Base-by-base conservation (phyloP, 1,140 invertebrate species). In the Parasteatoda tepidariorum region DNA sequence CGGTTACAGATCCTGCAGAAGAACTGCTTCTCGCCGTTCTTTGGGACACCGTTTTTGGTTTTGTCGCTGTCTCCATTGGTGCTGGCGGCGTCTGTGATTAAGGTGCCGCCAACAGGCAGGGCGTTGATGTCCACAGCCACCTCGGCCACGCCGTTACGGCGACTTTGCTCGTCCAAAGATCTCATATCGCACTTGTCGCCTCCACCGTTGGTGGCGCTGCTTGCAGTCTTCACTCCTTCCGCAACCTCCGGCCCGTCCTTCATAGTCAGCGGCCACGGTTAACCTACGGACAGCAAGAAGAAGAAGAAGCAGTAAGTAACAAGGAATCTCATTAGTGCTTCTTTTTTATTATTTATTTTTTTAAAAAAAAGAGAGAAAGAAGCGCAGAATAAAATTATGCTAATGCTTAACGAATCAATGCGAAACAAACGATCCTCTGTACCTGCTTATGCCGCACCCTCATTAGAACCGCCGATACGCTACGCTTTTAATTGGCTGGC, bases 1-100 rank as follows among this genome's bases (percentile, higher is more conserved):
- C 94, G 92, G 55, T 93, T 93, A 89, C 96, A 98, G 3, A 95
- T 93, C 68, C 92, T 92, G 89, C 96, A 98, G 3, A 93, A 95
- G 89, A 98, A 98, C 3, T 94, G 92, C 87, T 95, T 95, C 85
- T 96, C 95, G 1, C 93, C 87, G 34, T 38, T 75, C 34, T 28
- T 55, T 11, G 7, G 22, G 18, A 31, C 68, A 54, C 33, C 68
- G 68, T 55, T 22, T 22, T 22, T 41, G 13, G 30, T 26, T 5
- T 55, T 54, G 68, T 71, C 33, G 38, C 38, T 48, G 68, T 34
- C 33, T 31, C 68, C 68, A 18, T 71, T 71, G 26, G 26, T 54
- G 66, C 28, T 41, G 57, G 57, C 70, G 67, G 38, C 57, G 2
- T 48, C 57, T 2, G 79, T 55, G 24, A 62, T 28, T 0, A 55